Conservation (phyloP, 2,113 vertebrate species). For the Embiotoca jacksoni region DNA sequence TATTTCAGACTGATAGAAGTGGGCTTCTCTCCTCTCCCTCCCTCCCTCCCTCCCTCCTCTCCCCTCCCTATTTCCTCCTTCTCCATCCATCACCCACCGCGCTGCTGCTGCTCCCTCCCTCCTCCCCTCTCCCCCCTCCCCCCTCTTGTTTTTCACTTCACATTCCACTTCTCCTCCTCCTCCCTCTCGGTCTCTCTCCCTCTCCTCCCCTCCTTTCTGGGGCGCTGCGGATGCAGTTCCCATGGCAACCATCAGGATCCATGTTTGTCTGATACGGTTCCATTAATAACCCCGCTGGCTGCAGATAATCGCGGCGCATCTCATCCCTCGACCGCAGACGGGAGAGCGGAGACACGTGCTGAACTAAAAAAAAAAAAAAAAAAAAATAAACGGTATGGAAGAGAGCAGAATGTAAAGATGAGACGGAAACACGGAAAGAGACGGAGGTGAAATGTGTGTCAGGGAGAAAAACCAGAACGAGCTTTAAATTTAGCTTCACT, state of each 20-base stretch:
- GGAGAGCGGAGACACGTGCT: slow-evolving; percentile 6
- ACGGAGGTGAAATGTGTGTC: background rate
- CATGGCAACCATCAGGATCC: slow-evolving; percentile 84
- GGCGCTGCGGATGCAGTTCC: slow-evolving; percentile 86
- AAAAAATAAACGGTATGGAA: background rate
- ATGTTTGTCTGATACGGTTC: slow-evolving; percentile 79
- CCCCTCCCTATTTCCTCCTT: slow-evolving; percentile 31
- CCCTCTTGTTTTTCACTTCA: slow-evolving; percentile 52
- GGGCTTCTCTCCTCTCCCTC: slow-evolving; percentile 56
- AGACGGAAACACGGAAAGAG: background rate
- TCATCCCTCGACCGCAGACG: slow-evolving; percentile 45
- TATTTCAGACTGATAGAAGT: slow-evolving; percentile 71
- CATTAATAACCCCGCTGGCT: slow-evolving; percentile 81
- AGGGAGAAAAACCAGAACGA: background rate
- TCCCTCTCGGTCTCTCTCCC: slow-evolving; percentile 11
- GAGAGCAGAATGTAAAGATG: background rate
- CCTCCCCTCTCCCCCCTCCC: slow-evolving; percentile 10
- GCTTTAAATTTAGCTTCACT: background rate
- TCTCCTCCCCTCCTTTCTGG: slow-evolving; percentile 57
- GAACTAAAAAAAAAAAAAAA: background rate
- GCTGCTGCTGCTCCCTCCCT: slow-evolving; percentile 41
- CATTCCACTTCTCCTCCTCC: slow-evolving; percentile 19
- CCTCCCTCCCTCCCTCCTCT: slow-evolving; percentile 19
- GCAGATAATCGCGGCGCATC: slow-evolving; percentile 73
- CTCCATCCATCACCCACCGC: slow-evolving; percentile 63